Evolutionary conservation across 2,797 vertebrate species (phyloP).

Genomic region (Halcyon leucocephala): DNA sequence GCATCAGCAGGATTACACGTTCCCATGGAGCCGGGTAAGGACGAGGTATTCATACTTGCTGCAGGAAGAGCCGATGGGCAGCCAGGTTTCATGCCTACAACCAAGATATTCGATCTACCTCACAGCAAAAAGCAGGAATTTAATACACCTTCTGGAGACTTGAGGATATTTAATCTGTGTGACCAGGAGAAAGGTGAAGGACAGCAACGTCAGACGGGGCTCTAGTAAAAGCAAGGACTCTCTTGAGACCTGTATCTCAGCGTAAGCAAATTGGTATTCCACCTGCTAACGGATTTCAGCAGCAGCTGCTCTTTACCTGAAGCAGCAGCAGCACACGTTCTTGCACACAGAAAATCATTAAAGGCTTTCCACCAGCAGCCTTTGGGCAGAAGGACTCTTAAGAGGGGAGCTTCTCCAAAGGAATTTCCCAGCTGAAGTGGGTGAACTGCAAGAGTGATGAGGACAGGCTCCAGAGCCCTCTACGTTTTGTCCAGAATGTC

Average conservation of each 20-base stretch:
- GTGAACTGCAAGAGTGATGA: background rate
- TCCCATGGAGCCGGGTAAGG: background rate
- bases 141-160: slow-evolving; percentile 24
- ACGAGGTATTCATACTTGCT: background rate
- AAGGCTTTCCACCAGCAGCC: background rate
- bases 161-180: slow-evolving; percentile 17
- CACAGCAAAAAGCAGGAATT: slow-evolving; percentile 40
- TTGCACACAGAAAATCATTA: background rate
- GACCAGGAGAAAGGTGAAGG: slow-evolving; percentile 23
- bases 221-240: background rate
- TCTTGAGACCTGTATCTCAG: background rate
- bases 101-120: slow-evolving; percentile 26
- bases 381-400: background rate
- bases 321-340: background rate
- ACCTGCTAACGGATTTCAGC: background rate
- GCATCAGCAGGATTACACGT: background rate
- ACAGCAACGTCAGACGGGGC: background rate
- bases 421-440: background rate
- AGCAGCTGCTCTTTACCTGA: background rate
- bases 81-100: background rate
- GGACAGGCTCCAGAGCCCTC: background rate
- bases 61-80: background rate
- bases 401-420: background rate
- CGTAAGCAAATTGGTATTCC: background rate
- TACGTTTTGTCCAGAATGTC: accelerated